These are phyloP conservation scores for Mesopsocus fuscifrons DNA, from an alignment of 2,888 invertebrate species.

Conservation along the genomic window DNA sequence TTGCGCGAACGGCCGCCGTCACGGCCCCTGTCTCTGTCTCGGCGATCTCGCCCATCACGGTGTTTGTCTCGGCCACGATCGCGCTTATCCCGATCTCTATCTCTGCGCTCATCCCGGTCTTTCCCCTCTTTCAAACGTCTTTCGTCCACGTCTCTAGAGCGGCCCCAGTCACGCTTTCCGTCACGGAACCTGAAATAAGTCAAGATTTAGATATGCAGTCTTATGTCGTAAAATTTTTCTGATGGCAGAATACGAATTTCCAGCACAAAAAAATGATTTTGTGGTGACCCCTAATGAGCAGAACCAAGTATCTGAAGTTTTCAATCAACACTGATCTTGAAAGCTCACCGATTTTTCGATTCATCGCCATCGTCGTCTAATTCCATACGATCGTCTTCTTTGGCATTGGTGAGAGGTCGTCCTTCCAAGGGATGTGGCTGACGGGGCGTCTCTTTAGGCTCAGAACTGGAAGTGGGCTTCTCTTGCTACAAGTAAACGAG, in stretches of 20 bases:
- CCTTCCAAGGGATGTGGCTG: conserved; percentile 3
- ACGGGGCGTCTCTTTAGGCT: too few species aligned
- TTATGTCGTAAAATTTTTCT: too few species aligned
- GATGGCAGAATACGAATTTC: too few species aligned
- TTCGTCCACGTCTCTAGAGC: conserved; percentile 21
- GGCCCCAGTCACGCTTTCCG: conserved; percentile 15
- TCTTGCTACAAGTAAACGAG: too few species aligned
- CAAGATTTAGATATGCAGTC: too few species aligned
- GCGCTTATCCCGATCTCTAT: conserved; percentile 19
- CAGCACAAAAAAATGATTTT: too few species aligned
- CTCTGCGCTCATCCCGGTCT: conserved; percentile 20
- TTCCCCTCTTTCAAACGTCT: conserved; percentile 17
- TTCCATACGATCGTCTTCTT: conserved; percentile 13
- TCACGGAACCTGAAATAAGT: too few species aligned
- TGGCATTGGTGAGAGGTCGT: background rate
- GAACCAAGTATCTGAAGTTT: too few species aligned
- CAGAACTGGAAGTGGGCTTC: too few species aligned
- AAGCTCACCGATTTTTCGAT: too few species aligned
- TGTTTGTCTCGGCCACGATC: conserved; percentile 13
- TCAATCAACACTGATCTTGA: too few species aligned
- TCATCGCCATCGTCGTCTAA: conserved; percentile 12
- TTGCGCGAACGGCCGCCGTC: conserved; percentile 16
- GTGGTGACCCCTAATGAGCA: too few species aligned
- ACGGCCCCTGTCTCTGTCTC: conserved; percentile 21
- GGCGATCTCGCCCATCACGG: conserved; percentile 12